phyloP scores from a whole-genome alignment of 2,888 invertebrate genomes.

The Tiliacea aurago region DNA sequence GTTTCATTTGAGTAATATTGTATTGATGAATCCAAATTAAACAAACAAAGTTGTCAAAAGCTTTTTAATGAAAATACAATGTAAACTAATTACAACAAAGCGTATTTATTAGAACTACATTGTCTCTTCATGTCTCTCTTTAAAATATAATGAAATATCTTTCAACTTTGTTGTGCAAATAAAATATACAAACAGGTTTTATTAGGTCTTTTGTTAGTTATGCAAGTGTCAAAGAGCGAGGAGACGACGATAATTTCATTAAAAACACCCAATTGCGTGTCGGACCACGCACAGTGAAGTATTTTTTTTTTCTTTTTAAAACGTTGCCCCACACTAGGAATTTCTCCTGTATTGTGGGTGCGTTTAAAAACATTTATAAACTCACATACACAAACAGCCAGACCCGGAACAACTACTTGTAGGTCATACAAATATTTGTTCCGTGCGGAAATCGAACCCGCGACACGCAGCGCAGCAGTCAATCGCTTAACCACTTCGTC shows the following conservation, averaged over 20 bases:
- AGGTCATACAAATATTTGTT: no score
- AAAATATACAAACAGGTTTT: slow-evolving; percentile 18
- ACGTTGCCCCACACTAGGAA: no score
- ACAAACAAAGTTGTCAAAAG: slow-evolving; percentile 39
- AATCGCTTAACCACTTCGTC: no score
- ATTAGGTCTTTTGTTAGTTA: slow-evolving; percentile 4
- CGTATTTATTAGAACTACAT: slow-evolving; percentile 40
- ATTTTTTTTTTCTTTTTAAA: no score
- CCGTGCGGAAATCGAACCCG: no score
- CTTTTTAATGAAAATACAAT: slow-evolving; percentile 45
- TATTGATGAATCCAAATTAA: slow-evolving; percentile 18
- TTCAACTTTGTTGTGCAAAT: slow-evolving; percentile 57
- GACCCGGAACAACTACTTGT: no score
- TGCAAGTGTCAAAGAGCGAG: neutral
- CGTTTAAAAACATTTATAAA: no score
- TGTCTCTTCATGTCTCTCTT: slow-evolving; percentile 29
- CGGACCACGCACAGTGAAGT: no score
- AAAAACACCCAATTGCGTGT: neutral
- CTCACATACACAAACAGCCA: no score
- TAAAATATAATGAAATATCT: slow-evolving; percentile 45
- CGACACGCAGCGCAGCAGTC: no score
- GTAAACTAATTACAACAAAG: slow-evolving; percentile 52
- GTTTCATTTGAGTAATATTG: slow-evolving; percentile 1
- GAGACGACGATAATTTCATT: neutral
- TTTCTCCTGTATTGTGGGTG: no score